These are phyloP conservation scores for Grapholita molesta DNA, from an alignment of 1,140 invertebrate species.

Conservation along the genomic window DNA sequence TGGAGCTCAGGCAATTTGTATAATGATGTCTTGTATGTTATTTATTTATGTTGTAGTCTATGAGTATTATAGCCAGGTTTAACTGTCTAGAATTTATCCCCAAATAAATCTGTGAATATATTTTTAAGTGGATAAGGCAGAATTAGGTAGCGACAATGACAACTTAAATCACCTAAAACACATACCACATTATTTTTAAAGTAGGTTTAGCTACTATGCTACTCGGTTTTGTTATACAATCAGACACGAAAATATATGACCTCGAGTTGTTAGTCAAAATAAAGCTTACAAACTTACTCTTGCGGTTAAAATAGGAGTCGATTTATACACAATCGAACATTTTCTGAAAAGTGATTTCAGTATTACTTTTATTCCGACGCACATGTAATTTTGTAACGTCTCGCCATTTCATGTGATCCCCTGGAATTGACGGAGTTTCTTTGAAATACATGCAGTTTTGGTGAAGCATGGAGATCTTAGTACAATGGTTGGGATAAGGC, in stretches of 20 bases:
- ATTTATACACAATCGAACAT: neutral
- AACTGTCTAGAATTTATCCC: too few species aligned
- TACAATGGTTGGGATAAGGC: constrained; percentile 11
- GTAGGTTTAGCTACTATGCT: neutral
- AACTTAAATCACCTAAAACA: neutral
- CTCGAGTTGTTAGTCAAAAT: neutral
- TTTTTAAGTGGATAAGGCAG: too few species aligned
- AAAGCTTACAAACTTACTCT: neutral
- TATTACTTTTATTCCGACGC: neutral
- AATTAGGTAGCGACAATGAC: neutral
- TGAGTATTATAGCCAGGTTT: too few species aligned
- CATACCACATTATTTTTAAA: neutral
- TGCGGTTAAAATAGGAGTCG: neutral
- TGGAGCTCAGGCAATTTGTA: too few species aligned
- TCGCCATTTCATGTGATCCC: neutral
- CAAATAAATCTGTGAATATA: too few species aligned
- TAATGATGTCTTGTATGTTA: too few species aligned
- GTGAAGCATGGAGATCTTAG: neutral
- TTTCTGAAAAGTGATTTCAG: neutral
- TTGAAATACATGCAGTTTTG: neutral
- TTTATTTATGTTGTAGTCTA: too few species aligned
- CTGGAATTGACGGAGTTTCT: neutral
- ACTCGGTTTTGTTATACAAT: neutral
- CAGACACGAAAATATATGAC: neutral
- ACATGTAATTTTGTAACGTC: neutral